phyloP scores from a whole-genome alignment of 2,888 invertebrate genomes.

The Mythimna ferrago region DNA sequence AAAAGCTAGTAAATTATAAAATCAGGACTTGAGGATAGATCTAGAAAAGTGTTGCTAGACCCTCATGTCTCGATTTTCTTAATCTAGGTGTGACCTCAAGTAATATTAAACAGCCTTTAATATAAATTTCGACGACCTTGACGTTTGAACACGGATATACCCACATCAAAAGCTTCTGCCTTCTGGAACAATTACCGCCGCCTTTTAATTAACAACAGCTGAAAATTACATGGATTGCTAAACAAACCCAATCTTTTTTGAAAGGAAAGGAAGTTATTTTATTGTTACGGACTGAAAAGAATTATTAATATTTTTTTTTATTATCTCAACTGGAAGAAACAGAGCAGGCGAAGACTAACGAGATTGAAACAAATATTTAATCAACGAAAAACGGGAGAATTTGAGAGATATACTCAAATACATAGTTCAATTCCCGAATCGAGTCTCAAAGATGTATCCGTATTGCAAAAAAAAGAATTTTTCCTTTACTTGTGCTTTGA shows the following conservation, averaged over 20 bases:
- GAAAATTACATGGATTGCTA: conserved; percentile 19
- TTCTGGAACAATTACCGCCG: conserved; percentile 40
- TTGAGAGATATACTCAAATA: background rate
- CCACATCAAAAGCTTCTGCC: conserved; percentile 13
- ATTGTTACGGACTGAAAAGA: background rate
- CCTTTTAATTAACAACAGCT: conserved; percentile 32
- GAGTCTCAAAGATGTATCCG: no score
- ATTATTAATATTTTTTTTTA: conserved; percentile 19
- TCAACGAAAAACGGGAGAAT: background rate
- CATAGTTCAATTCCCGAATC: no score
- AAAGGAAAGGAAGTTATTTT: background rate
- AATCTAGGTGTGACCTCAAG: background rate
- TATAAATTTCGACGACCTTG: conserved; percentile 21
- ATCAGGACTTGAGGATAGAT: no score
- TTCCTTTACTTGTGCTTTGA: no score
- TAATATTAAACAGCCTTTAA: background rate
- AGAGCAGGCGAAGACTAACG: background rate
- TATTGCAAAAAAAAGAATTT: no score
- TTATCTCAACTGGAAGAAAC: background rate
- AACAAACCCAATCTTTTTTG: conserved; percentile 20
- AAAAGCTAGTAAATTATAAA: no score
- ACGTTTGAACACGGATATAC: conserved; percentile 6
- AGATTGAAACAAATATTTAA: conserved; percentile 1
- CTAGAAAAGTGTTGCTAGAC: no score
- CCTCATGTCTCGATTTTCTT: background rate